Conservation (phyloP, 2,888 invertebrate species). For the Urechis unicinctus region DNA sequence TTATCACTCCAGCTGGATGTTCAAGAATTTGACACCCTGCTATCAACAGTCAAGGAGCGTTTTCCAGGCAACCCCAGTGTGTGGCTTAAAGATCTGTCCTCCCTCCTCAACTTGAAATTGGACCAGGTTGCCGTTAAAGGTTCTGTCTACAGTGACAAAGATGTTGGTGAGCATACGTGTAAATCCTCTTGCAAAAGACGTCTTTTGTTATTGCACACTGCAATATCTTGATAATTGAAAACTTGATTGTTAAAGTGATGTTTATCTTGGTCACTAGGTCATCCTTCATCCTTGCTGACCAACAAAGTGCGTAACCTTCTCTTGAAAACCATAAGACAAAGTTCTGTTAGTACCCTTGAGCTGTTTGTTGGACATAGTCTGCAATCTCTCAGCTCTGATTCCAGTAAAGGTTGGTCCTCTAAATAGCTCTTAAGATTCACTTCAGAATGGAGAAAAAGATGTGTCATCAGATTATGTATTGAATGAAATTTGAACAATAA, state of each 20-base stretch:
- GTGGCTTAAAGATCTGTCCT: constrained; percentile 50
- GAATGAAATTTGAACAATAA: too few species aligned
- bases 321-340: constrained; percentile 32
- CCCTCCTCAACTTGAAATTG: constrained; percentile 42
- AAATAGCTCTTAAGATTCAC: neutral
- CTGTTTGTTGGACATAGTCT: constrained; percentile 45
- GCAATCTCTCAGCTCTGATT: constrained; percentile 37
- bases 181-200: too few species aligned
- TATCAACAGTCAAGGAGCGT: constrained; percentile 35
- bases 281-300: constrained; percentile 34
- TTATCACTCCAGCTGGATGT: constrained; percentile 42
- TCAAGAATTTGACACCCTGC: constrained; percentile 36
- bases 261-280: constrained; percentile 22
- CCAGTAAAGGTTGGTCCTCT: constrained; percentile 29
- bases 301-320: constrained; percentile 32
- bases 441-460: constrained; percentile 33
- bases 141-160: constrained; percentile 33
- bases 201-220: too few species aligned
- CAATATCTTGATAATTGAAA: too few species aligned
- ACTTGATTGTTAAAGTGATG: neutral
- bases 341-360: constrained; percentile 32
- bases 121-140: constrained; percentile 36
- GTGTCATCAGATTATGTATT: constrained; percentile 47
- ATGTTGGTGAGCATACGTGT: constrained; percentile 37
- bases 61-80: constrained; percentile 46